Base-by-base conservation (phyloP, 2,888 invertebrate species). In the Stegana nigrithorax region DNA sequence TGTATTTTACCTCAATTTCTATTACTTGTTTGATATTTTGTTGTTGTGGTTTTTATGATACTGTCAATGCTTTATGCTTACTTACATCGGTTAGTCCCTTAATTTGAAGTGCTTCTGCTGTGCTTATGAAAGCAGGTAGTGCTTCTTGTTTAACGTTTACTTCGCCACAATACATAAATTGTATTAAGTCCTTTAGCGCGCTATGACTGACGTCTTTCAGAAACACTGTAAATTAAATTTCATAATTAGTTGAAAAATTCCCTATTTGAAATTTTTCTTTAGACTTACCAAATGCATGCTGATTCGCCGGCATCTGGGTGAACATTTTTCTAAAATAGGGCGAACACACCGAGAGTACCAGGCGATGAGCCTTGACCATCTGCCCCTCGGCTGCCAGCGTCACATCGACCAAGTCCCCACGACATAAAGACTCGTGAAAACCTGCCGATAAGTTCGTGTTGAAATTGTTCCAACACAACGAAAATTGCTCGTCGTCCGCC, bases 401-500 rank as follows among this genome's bases (percentile, higher is more conserved):
- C 64, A 91, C 91, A 75, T 91, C 91, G 73, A 91, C 91, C 77
- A 91, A 85, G 84, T 90, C 90, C 69, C 90, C 91, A 83, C 90
- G 89, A 82, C 90, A 89, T 85, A 91, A 86, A 83, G 91, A 89
- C 84, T 90, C 90, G 79, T 91, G 91, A 83, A 91, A 91, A 78
- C 91, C 91, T 84, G 90, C 89, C 68, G 91, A 90, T 87, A 91
- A 88, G 81, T 91, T 91, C 70, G 90, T 89, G 87, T 90, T 91
- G 87, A 91, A 91, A 87, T 91, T 91, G 87, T 91, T 91, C 91
- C 91, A 91, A 87, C 91, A 90, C 87, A 91, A 86, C 85, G 91
- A 91, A 87, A 90, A 90, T 84, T 90, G 90, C 87, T 90, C 90
- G 88, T 90, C 90, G 87, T 90, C 90, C 90, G 90, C 90, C 90